Percentiles rank a stretch among this genome's conserved stretches.
These are phyloP conservation scores for Plebejus anna DNA, from an alignment of 2,888 invertebrate species.

Conservation along the genomic window DNA sequence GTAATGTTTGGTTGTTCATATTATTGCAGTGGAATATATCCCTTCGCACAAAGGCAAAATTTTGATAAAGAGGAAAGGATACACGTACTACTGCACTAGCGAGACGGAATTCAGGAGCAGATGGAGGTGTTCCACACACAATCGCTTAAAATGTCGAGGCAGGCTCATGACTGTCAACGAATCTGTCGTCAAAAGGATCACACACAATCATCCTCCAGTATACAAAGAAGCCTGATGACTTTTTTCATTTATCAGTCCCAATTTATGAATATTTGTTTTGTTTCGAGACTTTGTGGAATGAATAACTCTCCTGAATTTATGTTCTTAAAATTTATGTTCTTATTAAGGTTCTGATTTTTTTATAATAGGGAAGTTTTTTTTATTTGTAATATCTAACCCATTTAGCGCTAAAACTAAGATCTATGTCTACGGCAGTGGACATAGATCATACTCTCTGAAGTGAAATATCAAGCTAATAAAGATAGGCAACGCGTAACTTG, in stretches of 20 bases:
- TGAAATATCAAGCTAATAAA: too few relatives aligned
- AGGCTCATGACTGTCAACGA: constrained; percentile 35
- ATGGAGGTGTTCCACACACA: constrained; percentile 56
- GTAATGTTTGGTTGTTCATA: not conserved
- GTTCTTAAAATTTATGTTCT: not conserved
- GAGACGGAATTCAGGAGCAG: constrained; percentile 37
- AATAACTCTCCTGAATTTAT: not conserved
- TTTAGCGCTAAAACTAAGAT: too few relatives aligned
- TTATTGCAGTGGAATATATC: constrained; percentile 38
- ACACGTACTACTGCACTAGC: constrained; percentile 38
- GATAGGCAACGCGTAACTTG: too few relatives aligned
- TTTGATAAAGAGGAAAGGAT: constrained; percentile 42
- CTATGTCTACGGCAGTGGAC: too few relatives aligned
- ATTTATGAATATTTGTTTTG: not conserved
- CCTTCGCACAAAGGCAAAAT: constrained; percentile 41
- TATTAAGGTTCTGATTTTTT: not conserved
- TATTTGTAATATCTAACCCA: too few relatives aligned
- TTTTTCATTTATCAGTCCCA: not conserved
- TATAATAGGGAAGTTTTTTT: not conserved
- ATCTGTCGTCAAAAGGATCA: constrained; percentile 33
- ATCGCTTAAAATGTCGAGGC: constrained; percentile 36
- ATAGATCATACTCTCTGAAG: too few relatives aligned
- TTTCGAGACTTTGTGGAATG: not conserved
- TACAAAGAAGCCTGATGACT: not conserved
- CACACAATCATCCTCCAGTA: constrained; percentile 35